phyloP scores from a whole-genome alignment of 1,140 invertebrate species.

The Pteromalus puparum region DNA sequence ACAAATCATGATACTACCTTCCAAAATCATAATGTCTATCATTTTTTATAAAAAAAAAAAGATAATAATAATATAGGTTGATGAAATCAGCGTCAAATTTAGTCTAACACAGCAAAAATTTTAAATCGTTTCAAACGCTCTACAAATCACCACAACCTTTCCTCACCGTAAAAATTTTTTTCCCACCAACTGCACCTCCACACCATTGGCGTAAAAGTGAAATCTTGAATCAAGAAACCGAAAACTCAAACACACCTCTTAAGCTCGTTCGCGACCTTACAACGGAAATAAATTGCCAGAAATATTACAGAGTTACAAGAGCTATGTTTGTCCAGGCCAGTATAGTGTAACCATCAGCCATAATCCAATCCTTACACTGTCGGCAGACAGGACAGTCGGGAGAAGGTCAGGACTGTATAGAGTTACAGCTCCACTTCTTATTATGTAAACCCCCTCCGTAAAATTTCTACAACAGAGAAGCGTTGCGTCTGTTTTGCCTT shows the following conservation, averaged over 20 bases:
- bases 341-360: background rate
- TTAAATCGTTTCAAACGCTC: too few relatives aligned
- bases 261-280: background rate
- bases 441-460: conserved; percentile 49
- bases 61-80: too few relatives aligned
- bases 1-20: too few relatives aligned
- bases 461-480: conserved; percentile 38
- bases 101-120: too few relatives aligned
- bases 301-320: conserved; percentile 36
- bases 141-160: background rate
- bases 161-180: background rate
- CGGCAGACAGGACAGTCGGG: background rate
- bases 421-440: conserved; percentile 51
- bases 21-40: too few relatives aligned
- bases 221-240: background rate
- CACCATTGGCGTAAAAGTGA: conserved; percentile 27
- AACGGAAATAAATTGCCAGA: conserved; percentile 33
- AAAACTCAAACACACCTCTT: background rate
- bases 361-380: background rate
- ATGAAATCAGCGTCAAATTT: too few relatives aligned
- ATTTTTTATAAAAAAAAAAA: too few relatives aligned
- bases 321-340: background rate
- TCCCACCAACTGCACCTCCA: too few relatives aligned
- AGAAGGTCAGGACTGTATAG: conserved; percentile 47
- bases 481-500: conserved; percentile 40